phyloP scores from a whole-genome alignment of 64 coral and sea anemone genomes.

The Pachyseris speciosa region DNA sequence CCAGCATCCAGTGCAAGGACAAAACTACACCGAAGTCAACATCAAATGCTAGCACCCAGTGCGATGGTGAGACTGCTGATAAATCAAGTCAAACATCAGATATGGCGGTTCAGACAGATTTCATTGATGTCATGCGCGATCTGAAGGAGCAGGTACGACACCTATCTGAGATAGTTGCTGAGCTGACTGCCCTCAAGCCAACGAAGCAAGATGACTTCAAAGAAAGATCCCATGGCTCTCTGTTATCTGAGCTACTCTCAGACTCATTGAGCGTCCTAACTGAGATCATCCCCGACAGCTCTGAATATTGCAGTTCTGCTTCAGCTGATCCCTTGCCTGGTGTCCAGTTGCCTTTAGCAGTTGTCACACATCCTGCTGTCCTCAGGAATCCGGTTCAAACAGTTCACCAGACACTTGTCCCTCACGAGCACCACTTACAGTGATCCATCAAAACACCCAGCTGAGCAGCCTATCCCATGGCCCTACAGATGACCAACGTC shows the following conservation, averaged over 20 bases:
- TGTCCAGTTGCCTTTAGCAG: background rate
- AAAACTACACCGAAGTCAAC: background rate
- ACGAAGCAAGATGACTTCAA: background rate
- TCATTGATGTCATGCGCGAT: background rate
- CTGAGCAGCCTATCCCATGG: background rate
- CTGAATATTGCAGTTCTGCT: background rate
- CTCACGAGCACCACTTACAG: background rate
- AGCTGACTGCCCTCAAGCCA: background rate
- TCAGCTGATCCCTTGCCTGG: background rate
- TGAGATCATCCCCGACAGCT: background rate
- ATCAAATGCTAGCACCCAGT: too few relatives aligned
- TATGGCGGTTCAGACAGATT: background rate
- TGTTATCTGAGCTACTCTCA: background rate
- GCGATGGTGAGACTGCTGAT: too few relatives aligned
- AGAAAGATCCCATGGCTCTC: background rate
- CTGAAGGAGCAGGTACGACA: background rate
- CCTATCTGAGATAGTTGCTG: background rate
- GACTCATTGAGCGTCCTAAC: background rate
- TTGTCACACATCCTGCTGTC: background rate
- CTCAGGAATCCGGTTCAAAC: background rate
- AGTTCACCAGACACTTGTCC: background rate
- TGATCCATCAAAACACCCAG: background rate
- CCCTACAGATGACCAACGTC: background rate
- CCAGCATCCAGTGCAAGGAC: background rate
- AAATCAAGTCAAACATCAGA: too few relatives aligned